Percentiles rank a stretch among this genome's conserved stretches.
These are phyloP conservation scores for Stegodyphus mimosarum DNA, from an alignment of 1,140 invertebrate species.

Conservation along the genomic window DNA sequence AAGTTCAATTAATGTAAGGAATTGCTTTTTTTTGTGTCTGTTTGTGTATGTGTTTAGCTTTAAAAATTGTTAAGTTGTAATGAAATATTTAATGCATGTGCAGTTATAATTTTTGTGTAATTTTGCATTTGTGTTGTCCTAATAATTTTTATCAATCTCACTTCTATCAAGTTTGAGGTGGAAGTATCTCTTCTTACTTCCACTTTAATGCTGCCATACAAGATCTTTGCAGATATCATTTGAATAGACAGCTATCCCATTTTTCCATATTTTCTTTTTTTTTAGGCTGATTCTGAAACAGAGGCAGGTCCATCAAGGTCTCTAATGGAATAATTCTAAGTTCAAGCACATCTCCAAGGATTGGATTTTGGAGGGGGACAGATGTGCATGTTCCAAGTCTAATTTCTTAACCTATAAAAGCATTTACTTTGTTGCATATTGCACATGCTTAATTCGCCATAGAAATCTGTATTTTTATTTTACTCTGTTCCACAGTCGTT, in stretches of 20 bases:
- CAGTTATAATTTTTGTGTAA: too few relatives aligned
- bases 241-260: constrained; percentile 53
- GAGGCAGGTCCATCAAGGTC: constrained; percentile 21
- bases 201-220: neutral
- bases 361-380: constrained; percentile 37
- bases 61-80: too few relatives aligned
- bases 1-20: too few relatives aligned
- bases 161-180: too few relatives aligned
- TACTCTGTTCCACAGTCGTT: neutral
- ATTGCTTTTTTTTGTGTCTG: too few relatives aligned
- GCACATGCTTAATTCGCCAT: neutral
- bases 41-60: too few relatives aligned
- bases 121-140: too few relatives aligned
- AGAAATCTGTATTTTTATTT: neutral
- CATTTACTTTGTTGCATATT: constrained; percentile 28
- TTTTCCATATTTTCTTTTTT: constrained; percentile 54
- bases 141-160: too few relatives aligned
- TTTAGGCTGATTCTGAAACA: constrained; percentile 34
- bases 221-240: constrained; percentile 28
- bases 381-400: constrained; percentile 1
- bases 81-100: too few relatives aligned
- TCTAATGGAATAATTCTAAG: constrained; percentile 35
- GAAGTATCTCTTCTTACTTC: neutral
- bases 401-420: constrained; percentile 9
- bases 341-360: constrained; percentile 8